phyloP scores from a whole-genome alignment of 2,797 vertebrate genomes.

The Synanceia verrucosa region DNA sequence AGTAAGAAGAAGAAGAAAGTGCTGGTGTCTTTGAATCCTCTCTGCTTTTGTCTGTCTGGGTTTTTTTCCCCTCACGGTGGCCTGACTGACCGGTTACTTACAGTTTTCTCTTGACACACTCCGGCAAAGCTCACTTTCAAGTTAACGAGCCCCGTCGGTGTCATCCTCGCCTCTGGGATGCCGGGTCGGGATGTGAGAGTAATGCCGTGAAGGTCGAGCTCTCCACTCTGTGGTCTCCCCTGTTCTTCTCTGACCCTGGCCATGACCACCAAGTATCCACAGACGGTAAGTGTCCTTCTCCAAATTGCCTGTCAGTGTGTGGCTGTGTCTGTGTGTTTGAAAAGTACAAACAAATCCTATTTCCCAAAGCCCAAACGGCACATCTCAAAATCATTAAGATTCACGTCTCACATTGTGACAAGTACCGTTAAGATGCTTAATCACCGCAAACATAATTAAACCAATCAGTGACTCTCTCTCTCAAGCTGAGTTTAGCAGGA shows the following conservation, averaged over 20 bases:
- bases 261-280: constrained; percentile 56
- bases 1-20: constrained; percentile 64
- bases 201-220: constrained; percentile 42
- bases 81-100: constrained; percentile 52
- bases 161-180: constrained; percentile 50
- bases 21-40: constrained; percentile 64
- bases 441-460: constrained; percentile 76
- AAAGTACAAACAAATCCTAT: background rate
- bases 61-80: constrained; percentile 23
- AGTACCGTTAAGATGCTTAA: constrained; percentile 62
- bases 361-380: constrained; percentile 25
- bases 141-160: constrained; percentile 65
- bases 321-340: background rate
- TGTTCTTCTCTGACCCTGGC: constrained; percentile 55
- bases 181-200: constrained; percentile 40
- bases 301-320: background rate
- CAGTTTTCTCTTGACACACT: constrained; percentile 66
- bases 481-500: constrained; percentile 48
- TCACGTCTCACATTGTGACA: constrained; percentile 55
- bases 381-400: constrained; percentile 49
- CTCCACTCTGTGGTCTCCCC: constrained; percentile 26
- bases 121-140: constrained; percentile 54
- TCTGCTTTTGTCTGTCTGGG: constrained; percentile 43
- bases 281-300: constrained; percentile 67
- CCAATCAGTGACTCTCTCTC: constrained; percentile 65